These are phyloP conservation scores for Euschistus heros DNA, from an alignment of 1,140 invertebrate genomes.

Conservation along the genomic window DNA sequence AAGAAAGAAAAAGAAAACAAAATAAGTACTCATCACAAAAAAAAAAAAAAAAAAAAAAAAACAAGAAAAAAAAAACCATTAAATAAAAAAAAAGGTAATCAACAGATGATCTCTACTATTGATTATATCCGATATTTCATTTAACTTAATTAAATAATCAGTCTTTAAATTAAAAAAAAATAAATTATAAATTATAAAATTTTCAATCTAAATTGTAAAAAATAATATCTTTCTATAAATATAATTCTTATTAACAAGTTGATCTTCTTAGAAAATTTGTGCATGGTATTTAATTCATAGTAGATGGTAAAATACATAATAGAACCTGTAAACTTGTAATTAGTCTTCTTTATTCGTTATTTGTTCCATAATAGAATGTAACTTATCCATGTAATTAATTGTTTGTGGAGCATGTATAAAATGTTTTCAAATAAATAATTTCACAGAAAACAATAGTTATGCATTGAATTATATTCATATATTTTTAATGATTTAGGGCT, in stretches of 20 bases:
- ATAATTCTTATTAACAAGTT: conserved; percentile 20
- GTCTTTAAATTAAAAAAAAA: too few species aligned
- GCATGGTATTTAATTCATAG: conserved; percentile 22
- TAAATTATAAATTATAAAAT: too few species aligned
- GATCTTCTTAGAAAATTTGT: conserved; percentile 25
- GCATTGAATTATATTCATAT: neutral
- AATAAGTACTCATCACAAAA: too few species aligned
- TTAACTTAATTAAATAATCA: too few species aligned
- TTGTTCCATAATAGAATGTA: conserved; percentile 20
- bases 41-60: too few species aligned
- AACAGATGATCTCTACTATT: too few species aligned
- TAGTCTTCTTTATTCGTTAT: conserved; percentile 15
- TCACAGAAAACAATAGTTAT: conserved; percentile 15
- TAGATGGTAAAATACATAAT: conserved; percentile 17
- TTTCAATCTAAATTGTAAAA: neutral
- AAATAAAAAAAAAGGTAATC: too few species aligned
- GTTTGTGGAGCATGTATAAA: conserved; percentile 19
- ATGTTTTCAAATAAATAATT: conserved; percentile 6
- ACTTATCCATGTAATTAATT: conserved; percentile 16
- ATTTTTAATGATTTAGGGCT: neutral
- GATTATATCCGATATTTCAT: too few species aligned
- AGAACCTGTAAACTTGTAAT: conserved; percentile 19
- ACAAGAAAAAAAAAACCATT: too few species aligned
- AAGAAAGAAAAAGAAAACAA: too few species aligned
- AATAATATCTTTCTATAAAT: neutral